Evolutionary conservation across 2,113 vertebrate genomes (phyloP), one percentile per base, ranked within the genome.

Genomic region (Ptychochromis oligacanthus): DNA sequence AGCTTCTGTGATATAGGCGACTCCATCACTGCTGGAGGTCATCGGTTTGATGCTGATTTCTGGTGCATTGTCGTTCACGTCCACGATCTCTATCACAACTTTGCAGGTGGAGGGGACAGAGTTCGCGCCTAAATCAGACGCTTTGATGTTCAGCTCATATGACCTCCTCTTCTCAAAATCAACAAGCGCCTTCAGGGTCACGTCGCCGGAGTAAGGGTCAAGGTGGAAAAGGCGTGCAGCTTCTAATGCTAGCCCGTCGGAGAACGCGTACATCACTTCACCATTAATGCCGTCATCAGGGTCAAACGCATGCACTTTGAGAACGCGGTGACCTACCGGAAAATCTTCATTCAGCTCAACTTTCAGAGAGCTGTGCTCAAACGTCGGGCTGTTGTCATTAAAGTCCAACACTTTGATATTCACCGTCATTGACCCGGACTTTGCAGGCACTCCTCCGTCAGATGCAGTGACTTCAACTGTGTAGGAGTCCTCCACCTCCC

Each of bases 351-450:
- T 74, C 64, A 96, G 88, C 81, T 96, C 94, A 17, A 96, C 95
- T 59, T 91, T 93, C 4, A 96, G 76, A 0, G 92, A 87, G 83
- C 80, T 89, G 86, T 95, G 95, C 13, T 95, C 94, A 75, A 96
- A 96, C 0, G 88, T 92, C 3, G 95, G 96, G 55, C 95, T 95
- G 93, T 96, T 96, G 84, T 96, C 96, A 14, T 96, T 96, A 13
- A 87, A 95, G 81, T 96, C 95, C 84, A 96, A 57, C 49, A 96
- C 95, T 84, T 87, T 93, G 55, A 96, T 87, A 5, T 87, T 18
- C 3, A 96, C 90, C 0, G 81, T 87, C 75, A 94, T 91, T 1
- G 92, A 92, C 1, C 95, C 95, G 0, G 91, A 93, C 79, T 70
- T 80, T 8, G 89, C 54, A 17, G 93, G 87, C 1, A 1, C 36